Evolutionary conservation across 2,797 vertebrate species (phyloP), one percentile per base, ranked within the genome.

Genomic region (Gambusia yucatana): DNA sequence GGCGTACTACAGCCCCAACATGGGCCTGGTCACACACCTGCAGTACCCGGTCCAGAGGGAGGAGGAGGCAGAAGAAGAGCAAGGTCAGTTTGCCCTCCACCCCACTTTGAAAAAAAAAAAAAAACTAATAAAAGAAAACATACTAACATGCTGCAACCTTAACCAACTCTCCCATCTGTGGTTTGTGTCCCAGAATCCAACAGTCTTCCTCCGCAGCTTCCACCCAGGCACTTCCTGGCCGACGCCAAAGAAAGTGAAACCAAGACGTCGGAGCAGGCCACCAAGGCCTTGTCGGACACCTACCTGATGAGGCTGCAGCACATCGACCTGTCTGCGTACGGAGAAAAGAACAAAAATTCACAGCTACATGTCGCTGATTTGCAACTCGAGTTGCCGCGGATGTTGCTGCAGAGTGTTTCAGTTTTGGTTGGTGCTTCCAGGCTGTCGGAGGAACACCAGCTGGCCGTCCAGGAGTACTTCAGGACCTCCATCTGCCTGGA

Each of bases 1-100:
- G 41, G 98, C 97, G 16, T 99, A 99, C 90, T 97, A 95, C 94
- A 97, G 95, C 82, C 97, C 97, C 82, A 98, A 98, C 93, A 97
- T 98, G 96, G 98, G 98, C 0, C 94, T 99, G 88, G 91, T 99
- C 63, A 98, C 98, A 80, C 97, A 98, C 71, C 95, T 99, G 87
- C 98, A 97, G 91, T 97, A 95, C 73, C 91, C 97, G 0, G 96
- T 99, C 82, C 97, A 95, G 0, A 95, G 95, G 78, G 98, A 98
- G 91, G 98, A 98, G 83, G 98, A 98, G 74, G 93, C 95, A 0
- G 95, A 96, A 0, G 98, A 99, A 43, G 97, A 98, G 46, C 75
- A 92, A 90, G 98, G 98, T 99, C 92, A 77, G 25, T 11, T 59
- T 30, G 1, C 5, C 28, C 57, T 5, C n/a, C n/a, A n/a, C n/a